Base-by-base conservation (phyloP, 2,113 vertebrate genomes). In the Pimephales promelas region DNA sequence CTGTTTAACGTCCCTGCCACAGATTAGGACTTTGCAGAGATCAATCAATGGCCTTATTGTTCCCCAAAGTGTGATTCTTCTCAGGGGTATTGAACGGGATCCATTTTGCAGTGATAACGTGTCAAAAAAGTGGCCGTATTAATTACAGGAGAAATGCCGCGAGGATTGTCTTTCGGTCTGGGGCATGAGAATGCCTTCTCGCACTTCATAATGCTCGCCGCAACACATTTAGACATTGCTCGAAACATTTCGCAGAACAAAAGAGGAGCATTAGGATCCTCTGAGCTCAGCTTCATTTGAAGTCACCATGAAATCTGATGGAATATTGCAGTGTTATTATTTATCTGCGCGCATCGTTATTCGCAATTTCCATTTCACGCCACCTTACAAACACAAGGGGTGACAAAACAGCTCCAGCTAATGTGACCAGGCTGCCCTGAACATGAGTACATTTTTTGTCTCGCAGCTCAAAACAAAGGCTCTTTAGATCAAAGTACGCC, bases 21-120 rank as follows among this genome's bases (percentile, higher is more conserved):
- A 91, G 91, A 61, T 92, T 89, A 90, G 90, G 91, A 89, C 91
- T 88, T 94, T 93, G 95, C 93, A 92, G 93, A 90, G 93, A 96
- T 95, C 92, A 94, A 97, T 97, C 96, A 97, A 97, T 96, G 94
- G 92, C 64, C 71, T 91, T 94, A 95, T 93, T 95, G 90, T 94
- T 95, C 95, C 92, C 94, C 68, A 43, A 93, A 93, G 96, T 92
- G 90, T 93, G 93, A 93, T 95, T 92, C 93, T 93, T 94, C 93
- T 84, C 94, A 93, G 94, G 88, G 82, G 86, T 92, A 94, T 90
- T 88, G 92, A 92, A 93, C 84, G 79, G 86, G 87, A 90, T 91
- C 89, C 89, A 88, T 92, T 94, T 92, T 90, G 92, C 9, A 59
- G 91, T 90, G 96, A 95, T 95, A 92, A 94, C 93, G 93, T 89